Percentiles rank a stretch among this genome's conserved stretches.
Conservation (phyloP, 1,140 invertebrate species). For the Alviniconcha marisindica region DNA sequence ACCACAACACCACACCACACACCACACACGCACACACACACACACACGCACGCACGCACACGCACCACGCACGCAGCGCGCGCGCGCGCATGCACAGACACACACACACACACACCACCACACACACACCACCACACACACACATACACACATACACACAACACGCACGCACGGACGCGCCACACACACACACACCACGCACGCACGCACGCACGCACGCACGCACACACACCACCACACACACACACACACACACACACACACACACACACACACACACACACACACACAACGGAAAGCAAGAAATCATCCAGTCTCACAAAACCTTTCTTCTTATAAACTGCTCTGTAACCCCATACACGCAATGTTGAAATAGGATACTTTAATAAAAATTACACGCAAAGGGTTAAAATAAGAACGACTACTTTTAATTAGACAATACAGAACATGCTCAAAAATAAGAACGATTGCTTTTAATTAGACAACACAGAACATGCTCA, state of each 20-base stretch:
- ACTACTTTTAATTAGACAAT: too few relatives aligned
- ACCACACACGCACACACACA: background rate
- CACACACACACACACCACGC: background rate
- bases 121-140: background rate
- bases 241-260: background rate
- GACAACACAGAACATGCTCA: too few relatives aligned
- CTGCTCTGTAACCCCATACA: too few relatives aligned
- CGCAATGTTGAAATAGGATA: too few relatives aligned
- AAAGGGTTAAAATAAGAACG: too few relatives aligned
- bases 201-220: background rate
- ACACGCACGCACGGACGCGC: background rate
- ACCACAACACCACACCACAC: background rate
- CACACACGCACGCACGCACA: background rate
- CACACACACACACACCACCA: slow-evolving; percentile 21
- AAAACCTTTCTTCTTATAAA: too few relatives aligned
- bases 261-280: background rate
- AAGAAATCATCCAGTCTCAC: background rate
- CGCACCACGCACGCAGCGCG: background rate
- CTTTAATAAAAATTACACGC: too few relatives aligned
- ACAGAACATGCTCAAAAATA: too few relatives aligned
- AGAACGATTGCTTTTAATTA: too few relatives aligned
- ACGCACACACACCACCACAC: background rate
- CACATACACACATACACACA: too few relatives aligned
- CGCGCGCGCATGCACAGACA: background rate
- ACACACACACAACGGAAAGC: background rate